Percentiles rank a stretch among this genome's conserved stretches.
Conservation (phyloP, 2,113 vertebrate species). For the Haemorhous mexicanus region DNA sequence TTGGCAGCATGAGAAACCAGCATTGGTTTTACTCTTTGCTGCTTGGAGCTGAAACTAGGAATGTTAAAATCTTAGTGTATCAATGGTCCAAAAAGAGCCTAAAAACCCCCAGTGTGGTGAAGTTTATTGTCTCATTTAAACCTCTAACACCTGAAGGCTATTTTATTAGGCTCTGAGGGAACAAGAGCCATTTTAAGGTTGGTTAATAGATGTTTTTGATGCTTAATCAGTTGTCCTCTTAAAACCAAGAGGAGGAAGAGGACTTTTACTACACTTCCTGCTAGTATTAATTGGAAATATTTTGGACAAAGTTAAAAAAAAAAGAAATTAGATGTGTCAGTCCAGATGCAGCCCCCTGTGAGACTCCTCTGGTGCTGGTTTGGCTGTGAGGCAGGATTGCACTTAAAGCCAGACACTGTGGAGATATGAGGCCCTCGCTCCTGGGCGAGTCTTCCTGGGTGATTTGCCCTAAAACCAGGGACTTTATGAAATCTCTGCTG, state of each 20-base stretch:
- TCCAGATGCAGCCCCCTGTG: background rate
- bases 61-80: background rate
- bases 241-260: background rate
- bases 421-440: background rate
- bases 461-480: background rate
- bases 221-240: background rate
- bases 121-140: background rate
- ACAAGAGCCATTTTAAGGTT: background rate
- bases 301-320: background rate
- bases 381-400: background rate
- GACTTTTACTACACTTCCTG: accelerated
- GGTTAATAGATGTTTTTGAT: background rate
- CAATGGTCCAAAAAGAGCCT: background rate
- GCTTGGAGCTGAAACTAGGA: background rate
- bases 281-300: background rate
- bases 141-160: background rate
- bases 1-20: background rate
- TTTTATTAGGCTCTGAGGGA: background rate
- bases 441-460: background rate
- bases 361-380: background rate
- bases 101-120: background rate
- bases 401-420: background rate
- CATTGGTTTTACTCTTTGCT: background rate
- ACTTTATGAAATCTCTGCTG: background rate
- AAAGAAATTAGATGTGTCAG: background rate